These are phyloP conservation scores for Adoxophyes honmai DNA, from an alignment of 1,140 invertebrate genomes.

Conservation along the genomic window DNA sequence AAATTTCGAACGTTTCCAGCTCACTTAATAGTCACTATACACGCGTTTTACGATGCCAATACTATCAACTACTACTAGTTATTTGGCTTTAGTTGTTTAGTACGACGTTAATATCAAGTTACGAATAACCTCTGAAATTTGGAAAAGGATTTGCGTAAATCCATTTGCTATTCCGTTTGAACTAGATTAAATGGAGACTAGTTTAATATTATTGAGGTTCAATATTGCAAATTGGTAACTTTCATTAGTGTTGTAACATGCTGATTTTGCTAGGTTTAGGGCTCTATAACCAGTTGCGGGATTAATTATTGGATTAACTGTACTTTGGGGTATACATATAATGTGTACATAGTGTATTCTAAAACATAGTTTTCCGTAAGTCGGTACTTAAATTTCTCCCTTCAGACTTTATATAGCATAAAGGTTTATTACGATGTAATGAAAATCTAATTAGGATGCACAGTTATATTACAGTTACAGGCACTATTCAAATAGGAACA, in stretches of 20 bases:
- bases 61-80: not conserved
- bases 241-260: no score
- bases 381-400: no score
- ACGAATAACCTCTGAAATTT: not conserved
- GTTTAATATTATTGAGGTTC: not conserved
- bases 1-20: not conserved
- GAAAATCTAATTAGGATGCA: no score
- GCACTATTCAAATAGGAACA: no score
- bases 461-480: no score
- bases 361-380: no score
- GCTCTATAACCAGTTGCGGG: no score
- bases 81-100: not conserved
- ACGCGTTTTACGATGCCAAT: not conserved
- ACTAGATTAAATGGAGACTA: not conserved
- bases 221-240: no score
- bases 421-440: no score
- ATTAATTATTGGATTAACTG: conserved; percentile 14
- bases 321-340: not conserved
- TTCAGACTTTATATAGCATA: no score
- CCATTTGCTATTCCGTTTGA: conserved; percentile 1
- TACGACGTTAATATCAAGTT: not conserved
- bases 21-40: not conserved
- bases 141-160: not conserved
- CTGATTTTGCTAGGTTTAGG: no score
- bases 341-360: no score